Base-by-base conservation (phyloP, 2,113 vertebrate species). In the Climacteris rufus region DNA sequence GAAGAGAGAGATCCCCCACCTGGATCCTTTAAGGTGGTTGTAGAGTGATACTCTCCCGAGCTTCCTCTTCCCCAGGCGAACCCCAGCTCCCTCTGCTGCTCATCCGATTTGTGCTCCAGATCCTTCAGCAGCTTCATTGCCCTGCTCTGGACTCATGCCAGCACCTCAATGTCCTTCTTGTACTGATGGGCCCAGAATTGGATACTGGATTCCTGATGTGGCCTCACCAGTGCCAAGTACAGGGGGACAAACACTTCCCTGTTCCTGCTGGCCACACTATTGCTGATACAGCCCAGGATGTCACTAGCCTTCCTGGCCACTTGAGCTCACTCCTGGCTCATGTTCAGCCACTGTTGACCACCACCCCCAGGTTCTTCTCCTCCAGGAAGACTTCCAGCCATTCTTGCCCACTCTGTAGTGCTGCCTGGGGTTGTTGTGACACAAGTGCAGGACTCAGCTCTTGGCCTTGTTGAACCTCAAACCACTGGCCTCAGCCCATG, bases 401-500 rank as follows among this genome's bases (percentile, higher is more conserved):
- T 50, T 14, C 21, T 31, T 45, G 8, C 17, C 3, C 42, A 35
- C 24, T 24, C 28, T 33, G 78, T 4, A 24, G 39, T 7, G 1
- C 7, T 75, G 35, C 17, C 14, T 4, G 4, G 21, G 20, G 14
- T 23, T 50, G 60, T 27, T 31, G 37, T 20, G 12, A 54, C 9
- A 10, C 15, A 70, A 27, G 2, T 2, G 20, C 59, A 71, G 24
- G 20, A 82, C 27, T 4, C 1, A 0, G 20, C 6, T 39, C 33
- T n/a, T 17, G 11, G 20, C 8, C 22, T 25, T 24, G 7, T 5
- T 65, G 30, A 64, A 76, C 12, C 19, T 65, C 63, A 56, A 14
- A 37, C 4, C 28, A 50, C 0, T 24, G 50, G 17, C 31, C 27
- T 31, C 4, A 4, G 42, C 6, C 12, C 23, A 59, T 3, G 2